phyloP scores from a whole-genome alignment of 2,888 invertebrate genomes.

The Drosophila mettleri region DNA sequence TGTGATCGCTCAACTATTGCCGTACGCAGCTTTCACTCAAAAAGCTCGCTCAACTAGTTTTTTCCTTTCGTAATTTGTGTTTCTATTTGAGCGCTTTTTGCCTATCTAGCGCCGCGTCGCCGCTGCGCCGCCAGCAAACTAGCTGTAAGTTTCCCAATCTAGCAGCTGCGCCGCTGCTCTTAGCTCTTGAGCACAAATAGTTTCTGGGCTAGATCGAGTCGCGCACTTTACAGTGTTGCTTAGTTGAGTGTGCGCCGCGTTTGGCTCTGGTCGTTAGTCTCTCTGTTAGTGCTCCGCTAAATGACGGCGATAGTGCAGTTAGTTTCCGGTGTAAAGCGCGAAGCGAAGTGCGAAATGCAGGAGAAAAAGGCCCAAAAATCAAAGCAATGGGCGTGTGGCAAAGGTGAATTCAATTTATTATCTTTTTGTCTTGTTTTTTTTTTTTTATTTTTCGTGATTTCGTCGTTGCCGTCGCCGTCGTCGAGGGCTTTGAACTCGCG shows the following conservation, averaged over 20 bases:
- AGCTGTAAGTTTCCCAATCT: constrained; percentile 44
- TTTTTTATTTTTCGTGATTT: constrained; percentile 25
- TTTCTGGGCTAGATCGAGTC: constrained; percentile 65
- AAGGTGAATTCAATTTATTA: constrained; percentile 56
- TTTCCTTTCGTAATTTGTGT: constrained; percentile 43
- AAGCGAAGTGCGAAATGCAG: not conserved
- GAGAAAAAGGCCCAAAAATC: not conserved
- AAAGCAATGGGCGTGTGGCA: constrained; percentile 19
- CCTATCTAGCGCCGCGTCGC: constrained; percentile 35
- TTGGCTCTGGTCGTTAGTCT: constrained; percentile 57
- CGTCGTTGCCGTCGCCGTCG: constrained; percentile 16
- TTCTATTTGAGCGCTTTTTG: constrained; percentile 60
- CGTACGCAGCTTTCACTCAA: constrained; percentile 43
- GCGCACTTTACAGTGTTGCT: constrained; percentile 54
- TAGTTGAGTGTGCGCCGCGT: constrained; percentile 61
- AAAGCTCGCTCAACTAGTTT: constrained; percentile 53
- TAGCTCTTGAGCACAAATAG: constrained; percentile 70
- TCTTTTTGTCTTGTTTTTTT: not conserved
- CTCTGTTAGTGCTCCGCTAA: constrained; percentile 44
- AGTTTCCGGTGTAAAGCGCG: not conserved
- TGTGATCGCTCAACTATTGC: constrained; percentile 5
- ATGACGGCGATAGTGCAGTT: constrained; percentile 12
- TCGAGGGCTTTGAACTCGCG: constrained; percentile 63
- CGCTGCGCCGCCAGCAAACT: constrained; percentile 27
- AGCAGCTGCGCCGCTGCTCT: constrained; percentile 36